Base-by-base conservation (phyloP, 2,888 invertebrate species). In the Macrophya annulata region DNA sequence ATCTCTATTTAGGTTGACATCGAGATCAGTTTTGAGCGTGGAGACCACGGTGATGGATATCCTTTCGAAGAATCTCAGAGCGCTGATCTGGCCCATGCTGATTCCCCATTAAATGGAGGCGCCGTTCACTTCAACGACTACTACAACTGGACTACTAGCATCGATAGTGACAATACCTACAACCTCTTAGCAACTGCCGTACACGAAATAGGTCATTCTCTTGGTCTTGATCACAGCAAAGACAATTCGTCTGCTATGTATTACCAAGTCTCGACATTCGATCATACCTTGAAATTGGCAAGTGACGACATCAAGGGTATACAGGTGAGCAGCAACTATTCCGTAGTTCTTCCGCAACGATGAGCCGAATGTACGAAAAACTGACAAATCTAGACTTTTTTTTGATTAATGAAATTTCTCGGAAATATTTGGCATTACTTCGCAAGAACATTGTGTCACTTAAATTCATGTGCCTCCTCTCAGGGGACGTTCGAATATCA, bases 1-100 rank as follows among this genome's bases (percentile, higher is more conserved):
- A 74, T 55, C 6, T 8, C 31, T 4, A 17, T 84, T 17, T 37
- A 90, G 72, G 91, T 91, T 31, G 94, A 94, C 87, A 91, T 92
- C 84, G 90, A 91, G 59, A 90, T 74, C 72, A 74, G 72, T n/a
- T 74, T 74, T n/a, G 72, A 45, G 15, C n/a, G 43, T 45, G 43
- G 72, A 45, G 45, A 45, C 0, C 72, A 74, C 45, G 72, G 72
- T 10, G 72, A 74, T 45, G 72, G 45, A 12, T 1, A n/a, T n/a
- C 71, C 71, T 6, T 71, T 71, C 71, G 8, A 2, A 0, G 71
- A 37, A 9, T 15, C 17, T 40, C 8, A 2, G 40, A 15, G 15
- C 71, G 1, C 1, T 0, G 0, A 1, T 17, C 5, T 71, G 3
- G 71, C 40, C 71, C 71, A 71, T n/a, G 3, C 40, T n/a, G 6